phyloP scores from a whole-genome alignment of 2,888 invertebrate genomes.

The Syritta pipiens region DNA sequence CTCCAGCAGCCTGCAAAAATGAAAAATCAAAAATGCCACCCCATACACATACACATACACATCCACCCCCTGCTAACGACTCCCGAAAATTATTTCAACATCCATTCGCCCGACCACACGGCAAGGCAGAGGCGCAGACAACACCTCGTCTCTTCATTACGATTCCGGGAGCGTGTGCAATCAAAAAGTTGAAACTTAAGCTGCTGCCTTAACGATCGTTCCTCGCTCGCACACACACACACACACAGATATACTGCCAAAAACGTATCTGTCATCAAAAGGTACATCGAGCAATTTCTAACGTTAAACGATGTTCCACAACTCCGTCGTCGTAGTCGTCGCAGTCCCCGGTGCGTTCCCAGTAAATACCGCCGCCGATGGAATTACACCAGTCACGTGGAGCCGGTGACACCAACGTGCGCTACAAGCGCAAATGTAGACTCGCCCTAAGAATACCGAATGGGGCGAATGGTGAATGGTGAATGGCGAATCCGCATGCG shows the following conservation, averaged over 20 bases:
- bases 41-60: too few relatives aligned
- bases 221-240: neutral
- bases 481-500: too few relatives aligned
- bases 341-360: slow-evolving; percentile 14
- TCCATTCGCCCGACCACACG: slow-evolving; percentile 22
- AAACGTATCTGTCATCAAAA: slow-evolving; percentile 67
- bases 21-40: neutral
- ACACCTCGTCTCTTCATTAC: slow-evolving; percentile 38
- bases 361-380: slow-evolving; percentile 58
- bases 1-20: too few relatives aligned
- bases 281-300: slow-evolving; percentile 61
- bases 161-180: slow-evolving; percentile 56
- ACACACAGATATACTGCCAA: neutral
- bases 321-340: slow-evolving; percentile 7
- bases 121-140: slow-evolving; percentile 4
- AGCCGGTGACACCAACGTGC: slow-evolving; percentile 66
- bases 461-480: too few relatives aligned
- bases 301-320: slow-evolving; percentile 60
- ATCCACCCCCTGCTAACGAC: slow-evolving; percentile 17
- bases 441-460: slow-evolving; percentile 58
- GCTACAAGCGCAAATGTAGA: slow-evolving; percentile 55
- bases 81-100: slow-evolving; percentile 31
- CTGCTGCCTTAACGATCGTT: slow-evolving; percentile 65
- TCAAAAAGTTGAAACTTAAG: slow-evolving; percentile 68
- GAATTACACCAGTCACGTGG: slow-evolving; percentile 67